Evolutionary conservation across 2,797 vertebrate species (phyloP).

Genomic region (Coranthus polyacanthus): DNA sequence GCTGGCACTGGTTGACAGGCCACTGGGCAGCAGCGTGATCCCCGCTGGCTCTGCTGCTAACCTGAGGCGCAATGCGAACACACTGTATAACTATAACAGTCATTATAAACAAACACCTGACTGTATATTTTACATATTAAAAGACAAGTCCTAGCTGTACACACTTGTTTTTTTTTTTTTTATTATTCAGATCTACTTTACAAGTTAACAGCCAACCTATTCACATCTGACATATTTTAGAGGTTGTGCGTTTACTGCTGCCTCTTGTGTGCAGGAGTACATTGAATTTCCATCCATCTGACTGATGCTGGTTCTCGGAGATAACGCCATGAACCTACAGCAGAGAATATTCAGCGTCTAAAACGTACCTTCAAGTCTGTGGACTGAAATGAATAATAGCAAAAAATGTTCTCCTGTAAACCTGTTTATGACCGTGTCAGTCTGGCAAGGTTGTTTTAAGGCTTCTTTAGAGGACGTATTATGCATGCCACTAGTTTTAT

Average conservation of each 20-base stretch:
- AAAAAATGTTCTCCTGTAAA: slow-evolving; percentile 26
- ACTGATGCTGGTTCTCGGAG: slow-evolving; percentile 50
- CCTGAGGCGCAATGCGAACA: slow-evolving; percentile 61
- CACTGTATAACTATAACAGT: slow-evolving; percentile 14
- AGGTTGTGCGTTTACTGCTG: slow-evolving; percentile 26
- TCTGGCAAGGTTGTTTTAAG: slow-evolving; percentile 11
- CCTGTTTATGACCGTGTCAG: slow-evolving; percentile 15
- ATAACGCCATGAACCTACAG: slow-evolving; percentile 53
- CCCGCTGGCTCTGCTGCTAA: slow-evolving; percentile 71
- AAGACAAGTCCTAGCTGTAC: slow-evolving; percentile 12
- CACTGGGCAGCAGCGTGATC: slow-evolving; percentile 76
- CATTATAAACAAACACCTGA: not conserved
- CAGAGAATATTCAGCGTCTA: slow-evolving; percentile 34
- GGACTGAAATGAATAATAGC: slow-evolving; percentile 37
- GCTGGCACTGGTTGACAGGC: slow-evolving; percentile 75
- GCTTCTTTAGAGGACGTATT: slow-evolving; percentile 5
- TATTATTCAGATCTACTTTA: slow-evolving; percentile 27
- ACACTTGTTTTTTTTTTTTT: slow-evolving; percentile 9
- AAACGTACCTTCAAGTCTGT: slow-evolving; percentile 37
- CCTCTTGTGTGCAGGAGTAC: slow-evolving; percentile 17
- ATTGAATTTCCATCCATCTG: slow-evolving; percentile 46
- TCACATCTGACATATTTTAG: slow-evolving; percentile 35
- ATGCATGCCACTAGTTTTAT: slow-evolving; percentile 16
- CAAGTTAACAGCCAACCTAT: slow-evolving; percentile 26
- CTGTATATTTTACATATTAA: not conserved